Percentiles rank a stretch among this genome's conserved stretches.
phyloP scores from a whole-genome alignment of 2,888 invertebrate species.

The Acanthosepion lycidas region DNA sequence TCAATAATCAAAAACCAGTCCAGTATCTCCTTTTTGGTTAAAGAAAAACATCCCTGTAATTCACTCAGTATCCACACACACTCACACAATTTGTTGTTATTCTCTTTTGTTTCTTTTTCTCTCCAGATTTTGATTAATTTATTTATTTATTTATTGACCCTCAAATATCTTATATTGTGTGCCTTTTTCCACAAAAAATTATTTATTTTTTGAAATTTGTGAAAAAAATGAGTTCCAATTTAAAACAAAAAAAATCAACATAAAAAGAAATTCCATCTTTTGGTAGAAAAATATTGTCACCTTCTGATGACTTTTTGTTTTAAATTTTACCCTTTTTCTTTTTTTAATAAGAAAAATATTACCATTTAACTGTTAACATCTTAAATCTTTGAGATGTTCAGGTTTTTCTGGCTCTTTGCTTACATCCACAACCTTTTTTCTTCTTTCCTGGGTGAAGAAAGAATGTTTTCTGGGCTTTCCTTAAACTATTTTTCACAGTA shows the following conservation, averaged over 20 bases:
- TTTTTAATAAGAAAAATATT: not conserved
- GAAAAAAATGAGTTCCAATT: not conserved
- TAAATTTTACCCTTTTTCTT: not conserved
- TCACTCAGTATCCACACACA: no score
- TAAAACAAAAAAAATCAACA: not conserved
- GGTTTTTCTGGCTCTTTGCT: not conserved
- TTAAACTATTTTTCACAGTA: no score
- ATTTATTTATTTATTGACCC: not conserved
- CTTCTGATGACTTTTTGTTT: not conserved
- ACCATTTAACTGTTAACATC: not conserved
- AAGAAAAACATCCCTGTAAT: no score
- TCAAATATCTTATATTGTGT: not conserved
- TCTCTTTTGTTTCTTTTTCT: no score
- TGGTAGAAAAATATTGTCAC: not conserved
- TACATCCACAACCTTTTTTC: not conserved
- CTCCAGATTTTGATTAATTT: not conserved
- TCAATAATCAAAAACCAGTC: not conserved
- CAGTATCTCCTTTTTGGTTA: not conserved
- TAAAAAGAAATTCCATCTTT: not conserved
- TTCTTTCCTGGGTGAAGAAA: not conserved
- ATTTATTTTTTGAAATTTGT: not conserved
- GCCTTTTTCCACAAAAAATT: not conserved
- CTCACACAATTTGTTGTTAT: no score
- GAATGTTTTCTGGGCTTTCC: not conserved
- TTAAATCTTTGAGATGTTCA: not conserved